phyloP scores from a whole-genome alignment of 2,888 invertebrate genomes.

The Spisula solida region DNA sequence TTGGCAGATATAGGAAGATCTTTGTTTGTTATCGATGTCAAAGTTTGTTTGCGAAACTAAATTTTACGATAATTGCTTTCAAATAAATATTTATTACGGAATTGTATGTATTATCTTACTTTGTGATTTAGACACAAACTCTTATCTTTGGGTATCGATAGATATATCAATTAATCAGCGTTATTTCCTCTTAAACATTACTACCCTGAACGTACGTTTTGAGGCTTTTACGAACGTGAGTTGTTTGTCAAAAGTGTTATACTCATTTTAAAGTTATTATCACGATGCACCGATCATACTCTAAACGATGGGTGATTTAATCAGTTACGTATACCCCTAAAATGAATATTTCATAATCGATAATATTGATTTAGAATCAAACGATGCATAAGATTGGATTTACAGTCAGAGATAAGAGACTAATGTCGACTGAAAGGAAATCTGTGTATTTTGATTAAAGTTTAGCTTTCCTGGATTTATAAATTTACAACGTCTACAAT shows the following conservation, averaged over 20 bases:
- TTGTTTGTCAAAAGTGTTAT: background rate
- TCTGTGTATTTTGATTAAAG: background rate
- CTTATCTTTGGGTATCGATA: background rate
- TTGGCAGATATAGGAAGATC: background rate
- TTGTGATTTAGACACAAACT: background rate
- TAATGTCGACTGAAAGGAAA: background rate
- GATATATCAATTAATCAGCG: background rate
- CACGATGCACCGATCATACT: background rate
- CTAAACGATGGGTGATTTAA: background rate
- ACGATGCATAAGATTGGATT: conserved; percentile 13
- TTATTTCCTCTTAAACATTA: background rate
- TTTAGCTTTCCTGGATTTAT: background rate
- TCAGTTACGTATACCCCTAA: background rate
- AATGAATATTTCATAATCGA: conserved; percentile 15
- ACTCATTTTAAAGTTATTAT: background rate
- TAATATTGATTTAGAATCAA: background rate
- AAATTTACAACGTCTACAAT: conserved; percentile 3
- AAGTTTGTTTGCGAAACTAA: conserved; percentile 27
- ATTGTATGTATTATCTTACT: background rate
- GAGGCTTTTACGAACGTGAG: background rate
- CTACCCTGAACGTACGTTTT: background rate
- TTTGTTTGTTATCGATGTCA: conserved; percentile 17
- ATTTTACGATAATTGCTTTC: conserved; percentile 7
- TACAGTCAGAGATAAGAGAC: background rate
- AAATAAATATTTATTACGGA: conserved; percentile 1